These are phyloP conservation scores for Magallana nippona DNA, from an alignment of 2,888 invertebrate species.

Conservation along the genomic window DNA sequence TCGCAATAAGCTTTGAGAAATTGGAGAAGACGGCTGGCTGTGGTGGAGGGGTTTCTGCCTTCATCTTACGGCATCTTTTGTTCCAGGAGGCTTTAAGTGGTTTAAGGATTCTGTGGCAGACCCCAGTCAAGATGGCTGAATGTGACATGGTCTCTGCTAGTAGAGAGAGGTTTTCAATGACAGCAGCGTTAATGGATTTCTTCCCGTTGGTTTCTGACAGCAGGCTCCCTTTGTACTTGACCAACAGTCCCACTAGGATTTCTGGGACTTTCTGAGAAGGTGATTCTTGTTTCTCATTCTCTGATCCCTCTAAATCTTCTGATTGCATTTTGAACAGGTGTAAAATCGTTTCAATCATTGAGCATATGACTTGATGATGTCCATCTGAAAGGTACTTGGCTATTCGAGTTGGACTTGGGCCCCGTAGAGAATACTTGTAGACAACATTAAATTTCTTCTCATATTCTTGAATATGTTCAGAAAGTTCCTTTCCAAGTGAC, in stretches of 20 bases:
- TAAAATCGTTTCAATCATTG: slow-evolving; percentile 69
- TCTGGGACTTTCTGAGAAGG: not conserved
- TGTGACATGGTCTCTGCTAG: slow-evolving; percentile 83
- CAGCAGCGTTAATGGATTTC: slow-evolving; percentile 61
- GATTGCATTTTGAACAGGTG: slow-evolving; percentile 68
- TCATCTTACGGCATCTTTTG: slow-evolving; percentile 84
- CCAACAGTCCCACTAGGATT: slow-evolving; percentile 54
- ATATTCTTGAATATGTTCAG: slow-evolving; percentile 59
- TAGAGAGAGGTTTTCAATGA: slow-evolving; percentile 62
- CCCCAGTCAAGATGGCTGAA: slow-evolving; percentile 83
- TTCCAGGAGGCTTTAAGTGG: slow-evolving; percentile 78
- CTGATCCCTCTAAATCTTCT: slow-evolving; percentile 59
- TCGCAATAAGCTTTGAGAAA: slow-evolving; percentile 63
- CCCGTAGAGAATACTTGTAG: slow-evolving; percentile 70
- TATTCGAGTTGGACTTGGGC: slow-evolving; percentile 70
- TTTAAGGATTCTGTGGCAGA: slow-evolving; percentile 76
- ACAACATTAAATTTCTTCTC: slow-evolving; percentile 54
- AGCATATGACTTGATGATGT: slow-evolving; percentile 64
- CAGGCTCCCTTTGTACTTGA: slow-evolving; percentile 57
- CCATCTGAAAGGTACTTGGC: slow-evolving; percentile 64
- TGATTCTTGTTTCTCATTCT: slow-evolving; percentile 1
- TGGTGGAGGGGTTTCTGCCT: slow-evolving; percentile 59
- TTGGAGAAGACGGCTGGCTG: slow-evolving; percentile 60
- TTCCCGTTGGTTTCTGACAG: slow-evolving; percentile 52
- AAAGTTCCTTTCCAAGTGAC: slow-evolving; percentile 61